Percentiles rank a stretch among this genome's conserved stretches.
Evolutionary conservation across 1,140 invertebrate genomes (phyloP).

Genomic region (Aphidius ervi): DNA sequence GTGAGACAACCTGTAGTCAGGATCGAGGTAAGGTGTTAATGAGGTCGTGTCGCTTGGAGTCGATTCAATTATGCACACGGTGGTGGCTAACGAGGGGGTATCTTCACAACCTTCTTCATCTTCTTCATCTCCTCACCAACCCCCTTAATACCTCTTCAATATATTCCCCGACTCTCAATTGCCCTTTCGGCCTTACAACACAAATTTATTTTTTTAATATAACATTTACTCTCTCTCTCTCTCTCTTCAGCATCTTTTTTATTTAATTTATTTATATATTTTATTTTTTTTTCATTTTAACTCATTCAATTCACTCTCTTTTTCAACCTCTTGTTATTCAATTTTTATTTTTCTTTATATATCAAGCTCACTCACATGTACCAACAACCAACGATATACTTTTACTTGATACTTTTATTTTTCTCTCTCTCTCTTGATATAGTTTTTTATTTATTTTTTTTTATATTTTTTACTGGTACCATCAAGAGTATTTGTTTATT

Average conservation of each 20-base stretch:
- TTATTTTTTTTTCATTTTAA: not conserved
- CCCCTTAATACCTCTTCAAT: not conserved
- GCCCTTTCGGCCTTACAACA: constrained; percentile 40
- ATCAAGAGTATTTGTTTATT: too few species aligned
- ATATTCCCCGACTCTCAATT: constrained; percentile 27
- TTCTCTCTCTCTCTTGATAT: too few species aligned
- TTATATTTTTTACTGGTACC: too few species aligned
- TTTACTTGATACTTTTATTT: too few species aligned
- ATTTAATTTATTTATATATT: not conserved
- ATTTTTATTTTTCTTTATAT: too few species aligned
- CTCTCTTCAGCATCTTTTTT: constrained; percentile 21
- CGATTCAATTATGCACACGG: constrained; percentile 52
- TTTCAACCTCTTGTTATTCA: too few species aligned
- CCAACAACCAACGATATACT: too few species aligned
- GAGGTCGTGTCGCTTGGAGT: constrained; percentile 53
- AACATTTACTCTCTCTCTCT: constrained; percentile 21
- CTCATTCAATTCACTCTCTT: not conserved
- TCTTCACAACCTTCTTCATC: constrained; percentile 5
- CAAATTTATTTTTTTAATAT: not conserved
- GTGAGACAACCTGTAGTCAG: constrained; percentile 51
- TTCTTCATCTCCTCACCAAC: not conserved
- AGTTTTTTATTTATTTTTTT: too few species aligned
- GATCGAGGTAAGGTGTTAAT: constrained; percentile 51
- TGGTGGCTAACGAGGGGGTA: constrained; percentile 47
- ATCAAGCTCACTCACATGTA: too few species aligned